Percentiles rank a stretch among this genome's conserved stretches.
phyloP scores from a whole-genome alignment of 2,888 invertebrate genomes.

The Drosophila mimetica region DNA sequence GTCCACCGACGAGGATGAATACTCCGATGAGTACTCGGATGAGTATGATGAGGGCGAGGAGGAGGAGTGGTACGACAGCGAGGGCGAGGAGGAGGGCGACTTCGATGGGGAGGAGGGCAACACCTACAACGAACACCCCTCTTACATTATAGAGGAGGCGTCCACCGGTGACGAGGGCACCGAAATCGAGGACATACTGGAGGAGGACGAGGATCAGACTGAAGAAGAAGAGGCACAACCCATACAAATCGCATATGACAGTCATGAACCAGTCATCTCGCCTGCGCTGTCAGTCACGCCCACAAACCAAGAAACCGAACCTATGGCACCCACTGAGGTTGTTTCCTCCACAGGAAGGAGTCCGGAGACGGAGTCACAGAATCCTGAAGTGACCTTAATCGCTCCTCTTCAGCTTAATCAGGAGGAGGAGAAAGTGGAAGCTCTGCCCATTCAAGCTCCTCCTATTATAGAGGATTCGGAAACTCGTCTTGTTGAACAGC shows the following conservation, averaged over 20 bases:
- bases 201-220: conserved; percentile 50
- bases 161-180: conserved; percentile 65
- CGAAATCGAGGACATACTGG: conserved; percentile 68
- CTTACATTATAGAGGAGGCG: conserved; percentile 78
- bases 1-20: conserved; percentile 84
- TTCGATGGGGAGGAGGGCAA: conserved; percentile 60
- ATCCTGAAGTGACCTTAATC: not conserved
- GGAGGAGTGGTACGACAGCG: conserved; percentile 76
- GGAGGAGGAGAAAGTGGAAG: not conserved
- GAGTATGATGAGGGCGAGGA: conserved; percentile 84
- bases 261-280: conserved; percentile 50
- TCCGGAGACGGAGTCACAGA: not conserved
- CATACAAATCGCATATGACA: conserved; percentile 8
- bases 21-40: conserved; percentile 85
- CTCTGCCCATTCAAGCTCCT: not conserved
- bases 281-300: conserved; percentile 55
- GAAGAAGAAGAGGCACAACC: conserved; percentile 37
- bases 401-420: not conserved
- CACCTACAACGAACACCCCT: conserved; percentile 73
- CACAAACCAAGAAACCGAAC: conserved; percentile 49
- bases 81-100: conserved; percentile 76
- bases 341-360: conserved; percentile 54
- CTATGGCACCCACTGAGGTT: conserved; percentile 33
- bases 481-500: conserved; percentile 27
- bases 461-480: conserved; percentile 34